Conservation (phyloP, 1,140 invertebrate genomes). For the Schlechtendalia chinensis region DNA sequence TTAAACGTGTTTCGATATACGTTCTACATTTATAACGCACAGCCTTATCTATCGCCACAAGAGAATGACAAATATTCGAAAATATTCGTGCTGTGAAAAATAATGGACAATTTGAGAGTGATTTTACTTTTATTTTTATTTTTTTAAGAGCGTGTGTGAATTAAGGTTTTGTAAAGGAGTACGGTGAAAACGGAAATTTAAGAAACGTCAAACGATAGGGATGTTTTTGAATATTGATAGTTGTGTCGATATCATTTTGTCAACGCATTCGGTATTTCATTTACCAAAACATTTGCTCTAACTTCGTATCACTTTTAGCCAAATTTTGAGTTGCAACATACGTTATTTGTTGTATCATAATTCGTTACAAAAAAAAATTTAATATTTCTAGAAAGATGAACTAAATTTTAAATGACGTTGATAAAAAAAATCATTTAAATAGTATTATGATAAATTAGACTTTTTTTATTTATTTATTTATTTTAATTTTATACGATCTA, state of each 20-base stretch:
- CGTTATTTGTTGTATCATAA: background rate
- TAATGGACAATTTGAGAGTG: background rate
- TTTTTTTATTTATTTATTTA: too few species aligned
- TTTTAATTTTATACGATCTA: too few species aligned
- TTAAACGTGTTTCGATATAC: background rate
- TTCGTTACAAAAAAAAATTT: too few species aligned
- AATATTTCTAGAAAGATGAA: too few species aligned
- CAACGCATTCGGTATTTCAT: background rate
- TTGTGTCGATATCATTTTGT: background rate
- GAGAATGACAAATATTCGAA: background rate
- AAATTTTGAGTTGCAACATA: background rate
- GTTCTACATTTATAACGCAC: background rate
- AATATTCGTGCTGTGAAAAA: background rate
- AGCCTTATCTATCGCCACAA: background rate
- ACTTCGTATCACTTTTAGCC: too few species aligned
- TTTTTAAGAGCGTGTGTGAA: background rate
- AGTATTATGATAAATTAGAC: too few species aligned
- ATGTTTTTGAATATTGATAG: slow-evolving; percentile 5
- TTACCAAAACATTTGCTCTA: background rate
- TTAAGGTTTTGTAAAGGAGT: background rate
- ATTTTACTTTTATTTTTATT: too few species aligned
- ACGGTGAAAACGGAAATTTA: background rate
- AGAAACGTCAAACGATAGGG: background rate
- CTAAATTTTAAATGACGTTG: too few species aligned
- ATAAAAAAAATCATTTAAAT: too few species aligned